A percentile compares a stretch with the other conserved stretches of the same genome.
These are phyloP conservation scores for Semnornis frantzii DNA, from an alignment of 2,113 vertebrate species.

Conservation along the genomic window DNA sequence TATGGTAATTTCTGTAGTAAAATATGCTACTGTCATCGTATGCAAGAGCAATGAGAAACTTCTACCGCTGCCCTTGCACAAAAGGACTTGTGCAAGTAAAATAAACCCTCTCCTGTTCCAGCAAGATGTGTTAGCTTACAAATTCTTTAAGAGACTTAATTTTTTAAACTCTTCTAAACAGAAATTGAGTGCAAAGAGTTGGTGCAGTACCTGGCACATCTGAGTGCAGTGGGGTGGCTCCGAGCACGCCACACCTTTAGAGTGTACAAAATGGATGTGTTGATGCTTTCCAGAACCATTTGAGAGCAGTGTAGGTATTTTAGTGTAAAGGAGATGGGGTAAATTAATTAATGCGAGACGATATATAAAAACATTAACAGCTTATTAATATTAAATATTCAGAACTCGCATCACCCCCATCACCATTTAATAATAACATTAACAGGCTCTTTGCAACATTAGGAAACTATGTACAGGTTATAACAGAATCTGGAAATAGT, in stretches of 20 bases:
- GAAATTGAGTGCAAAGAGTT: not conserved
- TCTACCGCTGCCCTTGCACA: not conserved
- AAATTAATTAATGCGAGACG: no score
- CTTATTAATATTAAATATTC: no score
- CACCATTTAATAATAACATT: no score
- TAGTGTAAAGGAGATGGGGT: no score
- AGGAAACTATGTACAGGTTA: no score
- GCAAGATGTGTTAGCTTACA: accelerated
- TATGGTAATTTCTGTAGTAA: not conserved
- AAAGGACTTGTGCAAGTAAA: not conserved
- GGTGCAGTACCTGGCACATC: not conserved
- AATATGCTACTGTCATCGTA: not conserved
- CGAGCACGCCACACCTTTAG: accelerated
- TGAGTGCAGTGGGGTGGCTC: accelerated
- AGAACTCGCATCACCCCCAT: no score
- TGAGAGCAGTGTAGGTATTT: not conserved
- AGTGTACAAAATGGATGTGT: not conserved
- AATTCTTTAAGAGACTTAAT: not conserved
- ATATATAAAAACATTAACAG: no score
- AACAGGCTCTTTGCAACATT: no score
- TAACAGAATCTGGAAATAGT: no score
- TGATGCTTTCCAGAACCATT: not conserved
- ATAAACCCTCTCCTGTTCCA: not conserved
- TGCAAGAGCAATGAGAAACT: not conserved
- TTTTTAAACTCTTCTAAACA: not conserved